Evolutionary conservation across 2,113 vertebrate genomes (phyloP).

Genomic region (Actenoides hombroni): DNA sequence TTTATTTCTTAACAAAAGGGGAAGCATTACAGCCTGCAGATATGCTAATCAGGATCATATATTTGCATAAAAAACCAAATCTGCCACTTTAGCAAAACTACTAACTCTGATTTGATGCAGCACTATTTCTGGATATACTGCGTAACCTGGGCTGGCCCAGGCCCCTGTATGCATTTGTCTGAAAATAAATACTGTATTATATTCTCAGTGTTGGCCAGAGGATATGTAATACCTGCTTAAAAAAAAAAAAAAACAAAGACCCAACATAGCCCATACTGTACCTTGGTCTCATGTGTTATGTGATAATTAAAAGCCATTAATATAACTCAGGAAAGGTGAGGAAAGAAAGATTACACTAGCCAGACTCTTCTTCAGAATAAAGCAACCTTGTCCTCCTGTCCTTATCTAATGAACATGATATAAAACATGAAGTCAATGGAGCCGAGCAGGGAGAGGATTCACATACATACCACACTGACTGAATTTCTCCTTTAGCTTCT

Average conservation of each 20-base stretch:
- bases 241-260: neutral
- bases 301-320: neutral
- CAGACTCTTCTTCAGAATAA: neutral
- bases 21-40: neutral
- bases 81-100: neutral
- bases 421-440: neutral
- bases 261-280: neutral
- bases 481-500: constrained; percentile 99
- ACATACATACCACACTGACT: constrained; percentile 90
- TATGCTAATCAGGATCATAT: neutral
- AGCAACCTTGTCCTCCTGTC: neutral
- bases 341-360: neutral
- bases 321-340: neutral
- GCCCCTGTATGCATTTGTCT: neutral
- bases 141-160: neutral
- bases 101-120: neutral
- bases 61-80: neutral
- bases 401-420: neutral
- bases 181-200: neutral
- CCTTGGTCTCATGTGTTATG: neutral
- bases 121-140: neutral
- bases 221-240: neutral
- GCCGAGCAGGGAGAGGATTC: neutral
- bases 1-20: constrained; percentile 1
- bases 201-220: neutral